Evolutionary conservation across 2,113 vertebrate species (phyloP), one percentile per base, ranked within the genome.

Genomic region (Mus spicilegus): DNA sequence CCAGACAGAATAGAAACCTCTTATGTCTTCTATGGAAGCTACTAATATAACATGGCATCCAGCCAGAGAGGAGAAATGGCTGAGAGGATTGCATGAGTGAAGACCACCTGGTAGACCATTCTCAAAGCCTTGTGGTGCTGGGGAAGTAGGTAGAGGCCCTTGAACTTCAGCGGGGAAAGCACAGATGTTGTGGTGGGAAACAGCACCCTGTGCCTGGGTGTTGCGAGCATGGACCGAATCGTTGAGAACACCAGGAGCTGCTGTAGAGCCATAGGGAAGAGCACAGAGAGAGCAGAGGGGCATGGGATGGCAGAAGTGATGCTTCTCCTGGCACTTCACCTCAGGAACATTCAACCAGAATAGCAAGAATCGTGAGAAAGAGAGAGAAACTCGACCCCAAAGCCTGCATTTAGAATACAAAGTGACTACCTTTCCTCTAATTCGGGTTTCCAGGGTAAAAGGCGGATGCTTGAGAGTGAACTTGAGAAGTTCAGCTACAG

Each of bases 401-500:
- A 69, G 17, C 69, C n/a, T 16, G 58, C 65, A 17, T 58, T 86
- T 85, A 65, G 42, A 69, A 85, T n/a, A 28, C 56, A 42, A 84
- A 67, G 78, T 42, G 69, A 91, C 69, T 82, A 67, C 4, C 61
- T 75, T 70, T 93, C 87, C 49, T 90, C 61, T 51, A 20, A 81
- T 70, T 87, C 33, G 11, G 14, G 61, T 78, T 90, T 85, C 76
- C 54, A 78, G 75, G 11, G 69, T 22, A 7, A 61, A 46, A 90
- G 77, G 36, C 7, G 51, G 54, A 16, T 81, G 86, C 81, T 96
- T 90, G 87, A 54, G 81, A 95, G 33, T 28, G 26, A 96, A 90
- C 85, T 56, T 91, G 42, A 42, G 42, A 89, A 97, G 91, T 46
- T 93, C 63, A 75, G 69, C 72, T 65, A 65, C 6, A 93, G 80